Evolutionary conservation across 2,888 invertebrate genomes (phyloP).

Genomic region (Therioaphis trifolii): DNA sequence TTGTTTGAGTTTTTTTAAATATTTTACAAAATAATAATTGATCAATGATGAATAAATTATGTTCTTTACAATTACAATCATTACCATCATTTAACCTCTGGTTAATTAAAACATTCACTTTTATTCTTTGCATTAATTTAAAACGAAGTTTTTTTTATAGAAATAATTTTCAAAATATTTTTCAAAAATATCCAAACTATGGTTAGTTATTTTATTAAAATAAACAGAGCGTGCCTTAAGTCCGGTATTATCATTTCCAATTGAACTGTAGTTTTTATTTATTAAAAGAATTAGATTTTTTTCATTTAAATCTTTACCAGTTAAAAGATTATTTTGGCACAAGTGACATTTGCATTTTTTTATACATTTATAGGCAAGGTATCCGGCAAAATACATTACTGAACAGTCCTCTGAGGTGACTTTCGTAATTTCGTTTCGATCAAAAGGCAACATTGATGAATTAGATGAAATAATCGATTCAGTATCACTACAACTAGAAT

Average conservation of each 20-base stretch:
- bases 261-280: neutral
- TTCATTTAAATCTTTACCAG: neutral
- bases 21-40: neutral
- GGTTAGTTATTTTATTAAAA: neutral
- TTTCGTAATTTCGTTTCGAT: neutral
- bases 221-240: neutral
- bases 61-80: conserved; percentile 9
- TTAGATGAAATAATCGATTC: too few species aligned
- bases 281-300: neutral
- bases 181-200: too few species aligned
- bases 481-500: too few species aligned
- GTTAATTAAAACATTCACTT: too few species aligned
- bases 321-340: neutral
- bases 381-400: neutral
- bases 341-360: neutral
- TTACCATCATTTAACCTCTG: conserved; percentile 1
- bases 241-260: neutral
- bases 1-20: neutral
- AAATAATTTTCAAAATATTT: too few species aligned
- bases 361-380: neutral
- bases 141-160: too few species aligned
- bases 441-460: too few species aligned
- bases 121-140: too few species aligned
- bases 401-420: neutral
- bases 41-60: conserved; percentile 8